Evolutionary conservation across 1,140 invertebrate genomes (phyloP), one percentile per base, ranked within the genome.

Genomic region (Bursaphelenchus mucronatus): DNA sequence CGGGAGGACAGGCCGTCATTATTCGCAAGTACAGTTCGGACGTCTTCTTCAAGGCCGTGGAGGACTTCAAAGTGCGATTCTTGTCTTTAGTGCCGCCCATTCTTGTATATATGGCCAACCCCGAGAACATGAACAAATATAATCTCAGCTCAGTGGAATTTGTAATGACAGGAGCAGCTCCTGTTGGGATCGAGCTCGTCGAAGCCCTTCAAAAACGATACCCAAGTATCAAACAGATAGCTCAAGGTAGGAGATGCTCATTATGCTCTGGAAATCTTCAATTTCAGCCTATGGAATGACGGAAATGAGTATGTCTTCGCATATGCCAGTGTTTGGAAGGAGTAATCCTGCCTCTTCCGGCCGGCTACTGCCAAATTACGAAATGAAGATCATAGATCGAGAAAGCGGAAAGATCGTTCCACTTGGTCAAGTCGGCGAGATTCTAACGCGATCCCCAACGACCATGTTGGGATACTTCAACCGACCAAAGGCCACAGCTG

Each of bases 1-100:
- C 79, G 11, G 90, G 90, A 0, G 70, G 82, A 0, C 88, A 87
- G 73, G 54, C 90, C 30, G 82, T 91, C 0, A 88, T 88, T 0
- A 53, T 92, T 47, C 88, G 89, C 0, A 87, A 86, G 81, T 93
- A 92, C 81, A 86, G 89, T 9, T 85, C 86, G 62, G 78, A 86
- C 49, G 78, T 85, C 8, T 90, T 88, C 74, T 82, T 90, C 3
- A 84, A 85, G 65, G 83, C 86, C 0, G 84, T 90, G 43, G 82
- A 89, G 71, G 84, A 86, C 59, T 63, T 63, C 13, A 85, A 85
- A 83, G 83, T 88, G 67, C 49, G 63, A 41, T 39, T 61, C 13
- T 30, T 64, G 9, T 64, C 43, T 47, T 21, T 64, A 7, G 64
- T 61, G 15, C 64, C 64, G 21, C 64, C 64, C 1, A 66, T 66